phyloP scores from a whole-genome alignment of 2,113 vertebrate genomes.

The Rhizomys pruinosus region DNA sequence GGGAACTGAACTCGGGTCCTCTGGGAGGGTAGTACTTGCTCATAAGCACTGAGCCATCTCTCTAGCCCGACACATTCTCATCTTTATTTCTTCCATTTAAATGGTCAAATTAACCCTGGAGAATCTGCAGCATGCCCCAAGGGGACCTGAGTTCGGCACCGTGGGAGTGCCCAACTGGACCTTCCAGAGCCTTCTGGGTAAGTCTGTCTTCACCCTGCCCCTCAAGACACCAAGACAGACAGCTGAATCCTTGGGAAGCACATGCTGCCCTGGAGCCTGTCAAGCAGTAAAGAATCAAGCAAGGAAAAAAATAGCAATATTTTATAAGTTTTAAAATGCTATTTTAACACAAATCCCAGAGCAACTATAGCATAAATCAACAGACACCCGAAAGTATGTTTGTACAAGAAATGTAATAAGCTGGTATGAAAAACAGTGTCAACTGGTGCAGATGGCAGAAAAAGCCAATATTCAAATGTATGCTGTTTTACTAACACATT shows the following conservation, averaged over 20 bases:
- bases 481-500: slow-evolving; percentile 81
- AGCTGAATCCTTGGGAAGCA: not conserved
- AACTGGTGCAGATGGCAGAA: slow-evolving; percentile 80
- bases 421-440: slow-evolving; percentile 80
- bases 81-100: not conserved
- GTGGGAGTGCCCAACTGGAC: fast-evolving
- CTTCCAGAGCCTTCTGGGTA: not conserved
- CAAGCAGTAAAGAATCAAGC: slow-evolving; percentile 65
- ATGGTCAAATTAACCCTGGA: not conserved
- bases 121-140: not conserved
- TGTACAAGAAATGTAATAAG: slow-evolving; percentile 80
- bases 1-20: not conserved
- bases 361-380: slow-evolving; percentile 79
- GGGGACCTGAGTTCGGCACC: not conserved
- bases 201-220: not conserved
- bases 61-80: not conserved
- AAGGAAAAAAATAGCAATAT: slow-evolving; percentile 72
- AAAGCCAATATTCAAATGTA: slow-evolving; percentile 79
- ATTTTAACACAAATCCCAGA: slow-evolving; percentile 82
- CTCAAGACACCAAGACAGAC: not conserved
- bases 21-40: not conserved
- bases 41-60: no score
- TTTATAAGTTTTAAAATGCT: slow-evolving; percentile 78
- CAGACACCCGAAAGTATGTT: slow-evolving; percentile 80
- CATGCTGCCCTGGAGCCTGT: slow-evolving; percentile 6